Base-by-base conservation (phyloP, 1,140 invertebrate genomes). In the Drosophila burlai region DNA sequence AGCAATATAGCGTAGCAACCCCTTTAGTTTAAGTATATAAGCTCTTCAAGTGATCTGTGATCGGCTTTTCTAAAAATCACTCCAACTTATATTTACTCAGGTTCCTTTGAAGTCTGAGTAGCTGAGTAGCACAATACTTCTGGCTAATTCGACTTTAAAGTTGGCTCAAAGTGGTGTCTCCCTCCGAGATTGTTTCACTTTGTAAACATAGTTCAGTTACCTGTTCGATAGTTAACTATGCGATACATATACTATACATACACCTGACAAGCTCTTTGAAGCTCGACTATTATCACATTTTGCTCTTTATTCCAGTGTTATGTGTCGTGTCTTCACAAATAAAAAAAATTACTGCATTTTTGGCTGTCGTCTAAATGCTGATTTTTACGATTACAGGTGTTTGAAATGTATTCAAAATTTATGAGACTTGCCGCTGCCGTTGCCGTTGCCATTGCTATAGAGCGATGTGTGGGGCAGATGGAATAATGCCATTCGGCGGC, bases 321-420 rank as follows among this genome's bases (percentile, higher is more conserved):
- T 57, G 34, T 55, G 54, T 57, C 54, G 54, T 26, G 36, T 15
- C 38, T 64, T 46, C 45, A 49, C 7, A 26, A 47, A 47, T 15
- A 8, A 24, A 47, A 49, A 49, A 49, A 49, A 46, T 65, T 40
- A 38, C 24, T 69, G 64, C 29, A 66, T 52, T 52, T 69, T 38
- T 46, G 76, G 24, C 40, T 40, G 45, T 50, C 52, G 29, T 45
- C 45, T 57, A 75, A 73, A 31, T 52, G 73, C 49, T 76, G 73
- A 66, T 67, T 49, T 66, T 58, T 45, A 49, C 54, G 54, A 59
- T 81, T 76, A 76, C 63, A 80, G 62, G 60, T 68, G 64, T 79
- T 80, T 76, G 64, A 74, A 69, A 80, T 81, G 65, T 80, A 83
- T 87, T 80, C 52, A 64, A 73, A 73, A 89, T 87, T 73, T 64